Percentiles rank a stretch among this genome's conserved stretches.
These are phyloP conservation scores for Diachrysia chrysitis DNA, from an alignment of 2,888 invertebrate genomes.

Conservation along the genomic window DNA sequence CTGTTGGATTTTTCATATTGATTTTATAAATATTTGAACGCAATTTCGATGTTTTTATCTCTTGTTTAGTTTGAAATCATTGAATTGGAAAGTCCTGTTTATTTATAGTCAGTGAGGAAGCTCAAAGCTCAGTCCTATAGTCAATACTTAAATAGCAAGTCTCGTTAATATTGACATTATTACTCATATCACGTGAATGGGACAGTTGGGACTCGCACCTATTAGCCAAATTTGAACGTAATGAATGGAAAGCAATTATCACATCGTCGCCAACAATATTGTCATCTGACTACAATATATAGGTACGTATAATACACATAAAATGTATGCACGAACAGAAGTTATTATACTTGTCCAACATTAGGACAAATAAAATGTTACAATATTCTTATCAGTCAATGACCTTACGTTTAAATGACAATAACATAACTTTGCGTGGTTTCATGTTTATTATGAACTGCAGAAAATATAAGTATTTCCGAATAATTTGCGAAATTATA, in stretches of 20 bases:
- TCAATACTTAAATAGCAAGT: background rate
- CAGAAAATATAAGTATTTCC: conserved; percentile 16
- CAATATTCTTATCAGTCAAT: conserved; percentile 51
- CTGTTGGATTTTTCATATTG: too few relatives aligned
- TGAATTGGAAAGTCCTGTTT: background rate
- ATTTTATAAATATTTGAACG: too few relatives aligned
- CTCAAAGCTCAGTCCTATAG: background rate
- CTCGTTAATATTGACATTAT: conserved; percentile 8
- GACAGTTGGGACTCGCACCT: conserved; percentile 1
- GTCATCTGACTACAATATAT: conserved; percentile 17
- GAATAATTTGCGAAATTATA: background rate
- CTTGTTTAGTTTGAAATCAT: background rate
- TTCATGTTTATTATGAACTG: conserved; percentile 14
- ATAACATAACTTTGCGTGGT: conserved; percentile 40
- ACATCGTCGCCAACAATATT: conserved; percentile 25
- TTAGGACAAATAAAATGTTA: conserved; percentile 42
- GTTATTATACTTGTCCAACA: conserved; percentile 35
- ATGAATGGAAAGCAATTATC: conserved; percentile 40
- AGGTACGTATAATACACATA: conserved; percentile 3
- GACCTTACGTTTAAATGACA: conserved; percentile 51
- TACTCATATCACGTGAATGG: conserved; percentile 13
- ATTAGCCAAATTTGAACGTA: conserved; percentile 11
- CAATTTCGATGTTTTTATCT: background rate
- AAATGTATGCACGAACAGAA: conserved; percentile 12
- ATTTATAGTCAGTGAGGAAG: background rate